Percentiles rank a stretch among this genome's conserved stretches.
phyloP scores from a whole-genome alignment of 2,113 vertebrate species.

The Girardinichthys multiradiatus region DNA sequence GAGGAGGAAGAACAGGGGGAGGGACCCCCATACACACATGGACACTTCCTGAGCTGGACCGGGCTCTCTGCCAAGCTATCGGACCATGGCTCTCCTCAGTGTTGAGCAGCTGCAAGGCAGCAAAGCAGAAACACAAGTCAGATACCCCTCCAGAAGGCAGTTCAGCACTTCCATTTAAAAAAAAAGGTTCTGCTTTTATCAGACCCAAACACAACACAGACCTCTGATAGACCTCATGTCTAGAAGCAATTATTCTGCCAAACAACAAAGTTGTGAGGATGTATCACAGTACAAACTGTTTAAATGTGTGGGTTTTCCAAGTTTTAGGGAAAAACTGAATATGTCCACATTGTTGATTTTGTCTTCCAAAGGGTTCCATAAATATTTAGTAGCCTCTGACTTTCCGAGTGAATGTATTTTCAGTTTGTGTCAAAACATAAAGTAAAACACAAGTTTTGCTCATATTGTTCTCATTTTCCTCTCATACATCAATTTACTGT shows the following conservation, averaged over 20 bases:
- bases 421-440: not conserved
- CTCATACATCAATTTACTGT: not conserved
- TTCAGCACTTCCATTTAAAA: constrained; percentile 22
- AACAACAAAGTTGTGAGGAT: not conserved
- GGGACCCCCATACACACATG: constrained; percentile 4
- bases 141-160: not conserved
- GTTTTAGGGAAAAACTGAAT: not conserved
- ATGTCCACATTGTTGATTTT: not conserved
- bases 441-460: not conserved
- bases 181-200: not conserved
- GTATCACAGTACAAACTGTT: not conserved
- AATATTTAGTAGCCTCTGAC: constrained; percentile 8
- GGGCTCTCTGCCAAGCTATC: constrained; percentile 61
- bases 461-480: not conserved
- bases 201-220: not conserved
- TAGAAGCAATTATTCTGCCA: not conserved
- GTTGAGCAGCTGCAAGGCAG: constrained; percentile 65
- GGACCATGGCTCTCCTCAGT: constrained; percentile 34
- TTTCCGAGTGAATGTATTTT: not conserved
- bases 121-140: constrained; percentile 34
- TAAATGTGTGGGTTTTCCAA: not conserved
- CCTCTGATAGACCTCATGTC: not conserved
- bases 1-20: not conserved
- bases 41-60: constrained; percentile 69
- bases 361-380: constrained; percentile 9